Base-by-base conservation (phyloP, 2,113 vertebrate species). In the Oophaga pumilio region DNA sequence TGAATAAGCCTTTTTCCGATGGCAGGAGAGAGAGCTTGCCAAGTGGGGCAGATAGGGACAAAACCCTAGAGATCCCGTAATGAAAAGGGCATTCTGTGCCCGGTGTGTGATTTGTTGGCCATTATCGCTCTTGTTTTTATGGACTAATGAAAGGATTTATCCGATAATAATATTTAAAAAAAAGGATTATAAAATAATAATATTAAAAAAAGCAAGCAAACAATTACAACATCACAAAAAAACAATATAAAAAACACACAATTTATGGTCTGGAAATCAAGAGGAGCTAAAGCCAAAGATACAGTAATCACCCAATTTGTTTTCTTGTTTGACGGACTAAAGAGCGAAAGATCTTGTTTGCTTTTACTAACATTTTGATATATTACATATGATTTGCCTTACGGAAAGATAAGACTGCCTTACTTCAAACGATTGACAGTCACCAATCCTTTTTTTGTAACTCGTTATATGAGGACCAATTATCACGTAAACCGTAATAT, bases 1-100 rank as follows among this genome's bases (percentile, higher is more conserved):
- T 90, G 89, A 92, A 93, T 91, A 92, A 95, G 92, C 60, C 87
- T 43, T 86, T 74, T 87, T 87, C 57, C 79, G 22, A 87, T 83
- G 86, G 68, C 79, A 87, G 69, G 86, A 82, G 86, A 83, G 69
- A 83, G 86, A 76, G 86, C 69, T 82, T 87, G 87, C 87, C 80
- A 88, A 88, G 81, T 88, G 80, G 80, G 87, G 71, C 87, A 88
- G 87, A 84, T 84, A 88, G 87, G 81, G 81, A 88, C 81, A 84
- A 88, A 87, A 76, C 87, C 33, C 73, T 84, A 68, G 81, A 82
- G 73, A 77, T 88, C 81, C 71, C 26, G 84, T 84, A 77, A 87
- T 87, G 86, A 82, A 87, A 87, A 82, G 79, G 86, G 79, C 79
- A 87, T 83, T 87, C 68, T 84, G 87, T 88, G 80, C 81, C 87